Base-by-base conservation (phyloP, 1,140 invertebrate species). In the Pristionchus pacificus region DNA sequence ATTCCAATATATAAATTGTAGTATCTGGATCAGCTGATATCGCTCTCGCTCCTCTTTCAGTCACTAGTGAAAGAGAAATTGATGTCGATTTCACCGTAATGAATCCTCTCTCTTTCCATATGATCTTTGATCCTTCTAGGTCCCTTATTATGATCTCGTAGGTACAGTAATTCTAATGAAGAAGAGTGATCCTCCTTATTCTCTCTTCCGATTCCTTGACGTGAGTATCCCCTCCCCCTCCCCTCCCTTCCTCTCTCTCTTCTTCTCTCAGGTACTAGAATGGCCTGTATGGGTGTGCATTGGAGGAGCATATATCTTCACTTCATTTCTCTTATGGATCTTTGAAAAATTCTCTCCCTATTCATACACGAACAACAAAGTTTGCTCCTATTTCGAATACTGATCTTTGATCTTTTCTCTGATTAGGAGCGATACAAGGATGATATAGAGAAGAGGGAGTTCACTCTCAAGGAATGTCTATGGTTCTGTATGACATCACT, bases 401-500 rank as follows among this genome's bases (percentile, higher is more conserved):
- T n/a, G 0, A 3, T n/a, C 19, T 69, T 25, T 55, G 29, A 29
- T 28, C 59, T 65, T 27, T 59, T 25, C 29, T 58, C 29, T 49
- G 24, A 65, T 32, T 59, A 28, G 38, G 2, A 93, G 19, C 38
- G 93, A 78, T 95, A 94, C 82, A 91, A 91, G 83, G 90, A 94
- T 76, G 93, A 95, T 74, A 68, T 79, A 19, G 94, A 97, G 83
- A 95, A 96, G 80, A 86, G 95, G 19, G 91, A 95, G 79, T 98
- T 98, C 78, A 94, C 91, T 27, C 85, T 97, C 1, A 96, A 96
- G 80, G 95, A 97, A 85, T 95, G 93, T 81, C 87, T 97, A 0
- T 97, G 95, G 95, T 98, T 98, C 84, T 97, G 95, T 81, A 97
- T 98, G 93, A 97, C 94, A 25, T 97, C 93, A 0, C 83, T 97